Conservation (phyloP, 2,888 invertebrate species). For the Leucozona laternaria region DNA sequence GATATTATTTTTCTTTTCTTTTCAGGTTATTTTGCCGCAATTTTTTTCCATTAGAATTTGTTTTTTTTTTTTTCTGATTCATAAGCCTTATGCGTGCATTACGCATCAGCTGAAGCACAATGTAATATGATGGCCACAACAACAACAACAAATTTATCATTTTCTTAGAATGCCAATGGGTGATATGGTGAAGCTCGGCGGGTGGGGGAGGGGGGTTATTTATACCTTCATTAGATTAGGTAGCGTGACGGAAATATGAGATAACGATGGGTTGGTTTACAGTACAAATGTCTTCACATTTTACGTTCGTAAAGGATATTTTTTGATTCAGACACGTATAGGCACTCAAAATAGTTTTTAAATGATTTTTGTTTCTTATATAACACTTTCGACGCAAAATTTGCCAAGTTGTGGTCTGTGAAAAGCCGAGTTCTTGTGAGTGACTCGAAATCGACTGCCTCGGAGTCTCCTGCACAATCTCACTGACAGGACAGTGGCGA, state of each 20-base stretch:
- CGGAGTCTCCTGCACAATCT: too few relatives aligned
- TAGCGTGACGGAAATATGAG: slow-evolving; percentile 74
- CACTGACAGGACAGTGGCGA: too few relatives aligned
- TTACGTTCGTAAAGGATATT: too few relatives aligned
- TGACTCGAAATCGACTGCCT: too few relatives aligned
- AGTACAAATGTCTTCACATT: background rate
- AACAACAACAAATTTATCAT: slow-evolving; percentile 65
- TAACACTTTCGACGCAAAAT: too few relatives aligned
- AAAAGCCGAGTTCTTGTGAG: too few relatives aligned
- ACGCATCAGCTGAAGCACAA: slow-evolving; percentile 58
- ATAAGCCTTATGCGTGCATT: slow-evolving; percentile 61
- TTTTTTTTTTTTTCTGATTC: slow-evolving; percentile 31
- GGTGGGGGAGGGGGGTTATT: slow-evolving; percentile 60
- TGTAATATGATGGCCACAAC: slow-evolving; percentile 35
- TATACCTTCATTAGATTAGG: slow-evolving; percentile 74
- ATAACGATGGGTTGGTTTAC: slow-evolving; percentile 49
- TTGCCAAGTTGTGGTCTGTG: too few relatives aligned
- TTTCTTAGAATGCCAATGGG: slow-evolving; percentile 73
- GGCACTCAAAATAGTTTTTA: background rate
- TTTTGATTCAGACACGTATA: background rate
- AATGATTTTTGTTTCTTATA: background rate
- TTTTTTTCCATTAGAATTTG: slow-evolving; percentile 51
- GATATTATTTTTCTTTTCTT: slow-evolving; percentile 41
- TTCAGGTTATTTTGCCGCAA: slow-evolving; percentile 58
- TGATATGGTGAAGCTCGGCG: too few relatives aligned